phyloP scores from a whole-genome alignment of 2,888 invertebrate species.

The Linnaemya vulpina region DNA sequence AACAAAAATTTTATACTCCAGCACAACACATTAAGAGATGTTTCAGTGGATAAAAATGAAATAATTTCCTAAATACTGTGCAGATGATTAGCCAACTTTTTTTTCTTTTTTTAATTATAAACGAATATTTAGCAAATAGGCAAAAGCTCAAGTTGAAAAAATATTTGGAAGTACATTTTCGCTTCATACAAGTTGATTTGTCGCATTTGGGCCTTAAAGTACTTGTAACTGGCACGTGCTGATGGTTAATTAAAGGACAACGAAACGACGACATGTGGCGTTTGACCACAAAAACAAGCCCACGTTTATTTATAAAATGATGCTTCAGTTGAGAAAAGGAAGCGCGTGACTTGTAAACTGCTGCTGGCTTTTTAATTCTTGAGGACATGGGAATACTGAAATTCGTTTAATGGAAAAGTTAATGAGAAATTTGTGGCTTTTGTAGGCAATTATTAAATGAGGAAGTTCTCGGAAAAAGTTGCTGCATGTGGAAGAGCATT shows the following conservation, averaged over 20 bases:
- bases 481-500: not conserved
- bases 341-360: not conserved
- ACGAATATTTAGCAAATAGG: not conserved
- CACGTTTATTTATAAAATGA: not conserved
- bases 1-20: not conserved
- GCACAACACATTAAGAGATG: not conserved
- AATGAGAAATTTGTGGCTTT: slow-evolving; percentile 5
- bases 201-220: not conserved
- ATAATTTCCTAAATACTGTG: not conserved
- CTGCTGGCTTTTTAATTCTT: not conserved
- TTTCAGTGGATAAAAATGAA: not conserved
- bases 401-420: not conserved
- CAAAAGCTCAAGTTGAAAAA: not conserved
- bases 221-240: not conserved
- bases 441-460: not conserved
- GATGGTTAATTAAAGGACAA: not conserved
- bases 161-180: not conserved
- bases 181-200: not conserved
- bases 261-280: not conserved
- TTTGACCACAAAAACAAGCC: not conserved
- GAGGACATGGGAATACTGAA: not conserved
- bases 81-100: not conserved
- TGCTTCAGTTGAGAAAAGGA: not conserved
- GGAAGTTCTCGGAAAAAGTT: not conserved
- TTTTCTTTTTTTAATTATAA: not conserved